Evolutionary conservation across 2,113 vertebrate genomes (phyloP).

Genomic region (Marcusenius ussheri): DNA sequence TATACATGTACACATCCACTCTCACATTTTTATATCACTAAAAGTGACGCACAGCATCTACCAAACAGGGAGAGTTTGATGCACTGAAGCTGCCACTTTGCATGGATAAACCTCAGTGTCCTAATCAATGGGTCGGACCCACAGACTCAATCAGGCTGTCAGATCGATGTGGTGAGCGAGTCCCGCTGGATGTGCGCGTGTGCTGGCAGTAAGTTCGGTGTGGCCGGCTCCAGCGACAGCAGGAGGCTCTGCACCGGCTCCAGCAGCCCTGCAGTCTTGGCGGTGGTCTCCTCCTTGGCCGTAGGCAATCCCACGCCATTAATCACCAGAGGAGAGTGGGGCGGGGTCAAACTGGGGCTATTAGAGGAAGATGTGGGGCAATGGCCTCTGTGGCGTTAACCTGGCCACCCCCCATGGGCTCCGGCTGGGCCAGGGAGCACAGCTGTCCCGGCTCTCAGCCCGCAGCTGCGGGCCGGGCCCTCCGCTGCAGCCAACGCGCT

Average conservation of each 20-base stretch:
- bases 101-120: background rate
- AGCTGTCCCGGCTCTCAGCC: constrained; percentile 29
- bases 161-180: background rate
- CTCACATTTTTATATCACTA: background rate
- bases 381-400: constrained; percentile 40
- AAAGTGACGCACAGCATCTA: background rate
- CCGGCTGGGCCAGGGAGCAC: constrained; percentile 34
- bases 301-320: constrained; percentile 37
- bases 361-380: constrained; percentile 44
- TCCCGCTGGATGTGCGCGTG: background rate
- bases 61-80: background rate
- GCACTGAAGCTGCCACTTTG: background rate
- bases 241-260: background rate
- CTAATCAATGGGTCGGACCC: background rate
- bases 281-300: constrained; percentile 21
- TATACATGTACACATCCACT: background rate
- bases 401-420: constrained; percentile 33
- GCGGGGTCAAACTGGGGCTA: constrained; percentile 48
- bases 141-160: background rate
- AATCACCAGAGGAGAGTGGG: constrained; percentile 40
- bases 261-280: background rate
- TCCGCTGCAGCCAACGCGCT: background rate
- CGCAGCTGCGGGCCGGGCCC: constrained; percentile 7
- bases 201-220: background rate
- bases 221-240: background rate